phyloP scores from a whole-genome alignment of 2,113 vertebrate species.

The Notiomystis cincta region DNA sequence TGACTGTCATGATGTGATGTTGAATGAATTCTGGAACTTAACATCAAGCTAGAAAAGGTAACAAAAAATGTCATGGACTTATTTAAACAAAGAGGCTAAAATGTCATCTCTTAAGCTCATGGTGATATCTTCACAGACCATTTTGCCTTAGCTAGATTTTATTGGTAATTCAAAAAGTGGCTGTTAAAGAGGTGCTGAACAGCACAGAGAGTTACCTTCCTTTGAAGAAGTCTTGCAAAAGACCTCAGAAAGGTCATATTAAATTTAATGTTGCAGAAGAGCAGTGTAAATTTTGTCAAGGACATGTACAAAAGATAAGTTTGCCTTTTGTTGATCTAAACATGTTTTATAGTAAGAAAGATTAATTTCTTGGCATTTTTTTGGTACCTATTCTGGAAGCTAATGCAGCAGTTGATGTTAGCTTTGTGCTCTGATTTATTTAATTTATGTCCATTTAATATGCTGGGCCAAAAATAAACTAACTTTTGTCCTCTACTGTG shows the following conservation, averaged over 20 bases:
- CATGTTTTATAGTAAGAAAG: neutral
- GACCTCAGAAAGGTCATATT: neutral
- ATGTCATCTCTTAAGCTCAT: neutral
- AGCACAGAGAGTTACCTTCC: neutral
- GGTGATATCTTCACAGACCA: neutral
- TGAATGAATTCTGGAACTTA: neutral
- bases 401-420: neutral
- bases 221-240: neutral
- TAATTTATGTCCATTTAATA: neutral
- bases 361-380: neutral
- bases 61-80: neutral
- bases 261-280: neutral
- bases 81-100: neutral
- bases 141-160: neutral
- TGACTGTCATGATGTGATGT: neutral
- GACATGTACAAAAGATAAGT: neutral
- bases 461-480: neutral
- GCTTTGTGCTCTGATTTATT: neutral
- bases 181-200: neutral
- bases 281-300: neutral
- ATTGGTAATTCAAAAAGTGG: neutral
- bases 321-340: neutral
- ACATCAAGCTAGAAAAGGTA: neutral
- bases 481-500: neutral
- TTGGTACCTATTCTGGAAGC: neutral